phyloP scores from a whole-genome alignment of 2,888 invertebrate species.

The Timema cristinae region DNA sequence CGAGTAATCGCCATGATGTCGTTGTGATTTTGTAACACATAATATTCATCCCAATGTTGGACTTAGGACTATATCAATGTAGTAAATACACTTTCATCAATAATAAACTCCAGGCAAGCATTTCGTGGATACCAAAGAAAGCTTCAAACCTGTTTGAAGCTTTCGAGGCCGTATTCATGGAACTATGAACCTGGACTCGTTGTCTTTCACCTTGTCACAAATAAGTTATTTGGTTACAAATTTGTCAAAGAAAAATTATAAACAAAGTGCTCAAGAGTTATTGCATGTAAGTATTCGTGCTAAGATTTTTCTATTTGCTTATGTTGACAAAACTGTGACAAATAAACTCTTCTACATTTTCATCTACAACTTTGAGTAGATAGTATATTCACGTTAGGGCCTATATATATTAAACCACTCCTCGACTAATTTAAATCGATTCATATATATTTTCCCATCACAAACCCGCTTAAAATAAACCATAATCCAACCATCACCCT shows the following conservation, averaged over 20 bases:
- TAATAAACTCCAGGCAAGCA: slow-evolving; percentile 49
- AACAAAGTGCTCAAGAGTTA: slow-evolving; percentile 84
- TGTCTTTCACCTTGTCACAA: slow-evolving; percentile 98
- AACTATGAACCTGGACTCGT: slow-evolving; percentile 99
- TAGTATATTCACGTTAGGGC: too few species aligned
- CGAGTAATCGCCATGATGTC: slow-evolving; percentile 43
- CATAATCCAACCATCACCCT: too few species aligned
- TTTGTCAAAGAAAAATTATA: slow-evolving; percentile 94
- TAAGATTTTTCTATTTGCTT: too few species aligned
- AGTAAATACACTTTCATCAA: slow-evolving; percentile 48
- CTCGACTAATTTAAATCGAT: too few species aligned
- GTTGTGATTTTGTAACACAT: slow-evolving; percentile 42
- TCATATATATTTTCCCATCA: too few species aligned
- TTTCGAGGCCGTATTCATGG: slow-evolving; percentile 88
- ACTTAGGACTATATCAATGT: slow-evolving; percentile 49
- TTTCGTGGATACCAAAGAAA: slow-evolving; percentile 76
- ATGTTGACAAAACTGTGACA: too few species aligned
- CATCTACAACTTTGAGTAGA: too few species aligned
- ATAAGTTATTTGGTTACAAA: slow-evolving; percentile 95
- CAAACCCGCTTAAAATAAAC: too few species aligned
- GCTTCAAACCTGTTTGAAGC: slow-evolving; percentile 93
- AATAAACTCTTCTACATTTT: too few species aligned
- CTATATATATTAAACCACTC: too few species aligned
- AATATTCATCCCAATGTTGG: slow-evolving; percentile 51
- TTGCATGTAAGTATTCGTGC: slow-evolving; percentile 67